Percentiles rank a stretch among this genome's conserved stretches.
These are phyloP conservation scores for Chionodraco myersi DNA, from an alignment of 2,113 vertebrate genomes.

Conservation along the genomic window DNA sequence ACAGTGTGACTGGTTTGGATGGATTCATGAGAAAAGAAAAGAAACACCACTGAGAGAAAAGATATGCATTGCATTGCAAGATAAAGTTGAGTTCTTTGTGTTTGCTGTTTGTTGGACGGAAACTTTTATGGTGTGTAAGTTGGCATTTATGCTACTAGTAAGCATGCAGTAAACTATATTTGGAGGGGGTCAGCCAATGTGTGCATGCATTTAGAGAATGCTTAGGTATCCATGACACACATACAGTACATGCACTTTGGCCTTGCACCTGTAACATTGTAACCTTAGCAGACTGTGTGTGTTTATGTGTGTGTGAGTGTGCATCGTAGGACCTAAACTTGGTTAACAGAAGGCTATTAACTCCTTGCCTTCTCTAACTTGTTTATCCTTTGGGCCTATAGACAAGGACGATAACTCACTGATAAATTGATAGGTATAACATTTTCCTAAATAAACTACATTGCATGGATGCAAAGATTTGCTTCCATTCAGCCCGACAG, in stretches of 20 bases:
- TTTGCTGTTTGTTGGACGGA: slow-evolving; percentile 25
- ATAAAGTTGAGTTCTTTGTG: slow-evolving; percentile 16
- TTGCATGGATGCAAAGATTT: neutral
- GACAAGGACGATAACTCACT: slow-evolving; percentile 1
- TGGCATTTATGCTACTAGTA: slow-evolving; percentile 41
- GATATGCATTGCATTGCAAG: slow-evolving; percentile 1
- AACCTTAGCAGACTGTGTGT: slow-evolving; percentile 61
- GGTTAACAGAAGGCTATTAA: slow-evolving; percentile 48
- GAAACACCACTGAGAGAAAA: slow-evolving; percentile 6
- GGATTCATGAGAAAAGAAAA: slow-evolving; percentile 37
- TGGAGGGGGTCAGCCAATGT: slow-evolving; percentile 66
- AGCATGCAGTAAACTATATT: slow-evolving; percentile 69
- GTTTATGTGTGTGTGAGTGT: slow-evolving; percentile 27
- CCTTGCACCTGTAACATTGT: slow-evolving; percentile 77
- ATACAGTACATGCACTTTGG: slow-evolving; percentile 65
- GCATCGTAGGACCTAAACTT: slow-evolving; percentile 41
- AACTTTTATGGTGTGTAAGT: slow-evolving; percentile 41
- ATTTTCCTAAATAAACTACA: neutral
- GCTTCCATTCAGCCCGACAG: neutral
- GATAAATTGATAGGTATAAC: neutral
- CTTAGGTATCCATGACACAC: slow-evolving; percentile 71
- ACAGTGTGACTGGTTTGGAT: slow-evolving; percentile 32
- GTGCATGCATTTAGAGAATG: slow-evolving; percentile 73
- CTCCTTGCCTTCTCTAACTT: slow-evolving; percentile 44
- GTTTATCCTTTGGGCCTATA: slow-evolving; percentile 42